Evolutionary conservation across 2,113 vertebrate genomes (phyloP).

Genomic region (Redunca redunca): DNA sequence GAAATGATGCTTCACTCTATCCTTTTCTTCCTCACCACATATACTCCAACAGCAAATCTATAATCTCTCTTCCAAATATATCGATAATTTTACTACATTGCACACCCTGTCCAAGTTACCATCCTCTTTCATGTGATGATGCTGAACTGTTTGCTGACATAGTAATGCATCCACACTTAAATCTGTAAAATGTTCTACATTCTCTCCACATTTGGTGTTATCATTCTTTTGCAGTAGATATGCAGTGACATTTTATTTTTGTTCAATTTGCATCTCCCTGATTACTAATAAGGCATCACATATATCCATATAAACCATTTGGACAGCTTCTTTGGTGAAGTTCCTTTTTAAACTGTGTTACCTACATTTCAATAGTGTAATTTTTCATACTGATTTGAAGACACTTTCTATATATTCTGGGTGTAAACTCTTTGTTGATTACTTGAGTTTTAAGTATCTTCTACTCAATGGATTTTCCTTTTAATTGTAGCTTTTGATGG

Average conservation of each 20-base stretch:
- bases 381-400: background rate
- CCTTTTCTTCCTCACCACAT: background rate
- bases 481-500: background rate
- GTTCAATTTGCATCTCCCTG: background rate
- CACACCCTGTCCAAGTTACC: background rate
- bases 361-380: background rate
- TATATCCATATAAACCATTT: slow-evolving; percentile 10
- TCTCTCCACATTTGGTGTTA: background rate
- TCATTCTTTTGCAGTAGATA: slow-evolving; percentile 3
- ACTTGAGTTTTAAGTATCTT: background rate
- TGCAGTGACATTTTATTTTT: slow-evolving; percentile 8
- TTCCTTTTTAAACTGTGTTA: background rate
- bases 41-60: background rate
- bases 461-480: background rate
- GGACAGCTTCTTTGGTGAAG: background rate
- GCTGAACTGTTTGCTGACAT: background rate
- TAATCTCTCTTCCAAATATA: background rate
- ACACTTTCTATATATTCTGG: background rate
- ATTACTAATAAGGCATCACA: background rate
- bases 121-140: background rate
- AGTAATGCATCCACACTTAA: accelerated
- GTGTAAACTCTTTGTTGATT: background rate
- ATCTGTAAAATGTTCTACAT: background rate
- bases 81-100: background rate
- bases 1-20: background rate